Conservation (phyloP, 1,140 invertebrate genomes). For the Capitella teleta region DNA sequence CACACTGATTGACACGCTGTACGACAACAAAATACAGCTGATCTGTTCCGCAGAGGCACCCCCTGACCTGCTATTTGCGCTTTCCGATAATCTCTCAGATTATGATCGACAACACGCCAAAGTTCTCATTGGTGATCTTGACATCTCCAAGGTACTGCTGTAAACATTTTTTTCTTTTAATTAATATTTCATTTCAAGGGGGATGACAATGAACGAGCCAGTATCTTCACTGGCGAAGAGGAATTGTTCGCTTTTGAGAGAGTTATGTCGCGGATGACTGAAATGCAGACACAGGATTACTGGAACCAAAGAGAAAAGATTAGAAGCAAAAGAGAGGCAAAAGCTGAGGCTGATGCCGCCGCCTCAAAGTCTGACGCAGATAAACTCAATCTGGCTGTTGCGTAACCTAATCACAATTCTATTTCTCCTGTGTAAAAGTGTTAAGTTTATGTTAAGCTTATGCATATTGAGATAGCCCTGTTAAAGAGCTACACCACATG, state of each 20-base stretch:
- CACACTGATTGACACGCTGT: slow-evolving; percentile 91
- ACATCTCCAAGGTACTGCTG: slow-evolving; percentile 9
- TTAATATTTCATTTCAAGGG: no score
- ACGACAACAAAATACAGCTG: slow-evolving; percentile 62
- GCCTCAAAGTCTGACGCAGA: no score
- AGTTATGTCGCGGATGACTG: slow-evolving; percentile 77
- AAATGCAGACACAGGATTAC: slow-evolving; percentile 91
- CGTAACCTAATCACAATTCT: no score
- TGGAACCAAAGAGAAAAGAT: slow-evolving; percentile 55
- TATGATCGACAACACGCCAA: slow-evolving; percentile 6
- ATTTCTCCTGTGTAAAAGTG: no score
- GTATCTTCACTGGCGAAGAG: slow-evolving; percentile 92
- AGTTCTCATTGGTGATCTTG: slow-evolving; percentile 12
- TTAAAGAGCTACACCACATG: no score
- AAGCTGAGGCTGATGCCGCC: no score
- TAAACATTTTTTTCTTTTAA: no score
- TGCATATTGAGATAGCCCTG: no score
- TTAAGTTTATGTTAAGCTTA: no score
- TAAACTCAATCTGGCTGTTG: no score
- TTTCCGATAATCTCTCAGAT: slow-evolving; percentile 8
- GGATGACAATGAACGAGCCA: slow-evolving; percentile 47
- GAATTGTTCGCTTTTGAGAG: slow-evolving; percentile 94
- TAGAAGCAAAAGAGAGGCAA: no score
- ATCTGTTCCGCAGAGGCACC: slow-evolving; percentile 10
- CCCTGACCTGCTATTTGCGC: slow-evolving; percentile 5